Evolutionary conservation across 2,113 vertebrate species (phyloP).

Genomic region (Callaeas wilsoni): DNA sequence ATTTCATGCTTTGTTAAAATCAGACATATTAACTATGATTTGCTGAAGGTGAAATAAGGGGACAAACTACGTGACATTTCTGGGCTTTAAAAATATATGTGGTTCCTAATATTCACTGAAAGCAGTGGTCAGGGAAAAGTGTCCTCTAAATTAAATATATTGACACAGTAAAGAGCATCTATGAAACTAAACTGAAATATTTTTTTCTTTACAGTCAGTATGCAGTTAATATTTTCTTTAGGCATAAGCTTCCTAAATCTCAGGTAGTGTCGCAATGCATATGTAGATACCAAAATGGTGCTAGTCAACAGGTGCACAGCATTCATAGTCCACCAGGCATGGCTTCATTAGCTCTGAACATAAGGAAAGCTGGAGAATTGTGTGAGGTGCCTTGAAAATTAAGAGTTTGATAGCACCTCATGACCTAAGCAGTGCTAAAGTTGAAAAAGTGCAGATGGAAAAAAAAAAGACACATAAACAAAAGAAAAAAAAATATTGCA

Average conservation of each 20-base stretch:
- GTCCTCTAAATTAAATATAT: not conserved
- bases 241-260: not conserved
- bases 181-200: not conserved
- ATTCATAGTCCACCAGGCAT: not conserved
- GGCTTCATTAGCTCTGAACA: not conserved
- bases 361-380: not conserved
- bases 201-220: not conserved
- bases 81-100: not conserved
- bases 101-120: not conserved
- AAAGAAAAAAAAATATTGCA: not conserved
- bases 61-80: not conserved
- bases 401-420: not conserved
- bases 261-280: not conserved
- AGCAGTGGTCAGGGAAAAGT: not conserved
- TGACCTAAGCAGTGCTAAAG: not conserved
- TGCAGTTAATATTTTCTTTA: not conserved
- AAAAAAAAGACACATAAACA: not conserved
- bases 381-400: not conserved
- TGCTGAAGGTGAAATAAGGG: slow-evolving; percentile 29
- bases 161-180: not conserved
- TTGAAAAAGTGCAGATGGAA: not conserved
- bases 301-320: not conserved
- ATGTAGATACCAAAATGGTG: not conserved
- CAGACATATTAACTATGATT: not conserved
- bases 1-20: slow-evolving; percentile 59